Base-by-base conservation (phyloP, 2,888 invertebrate genomes). In the Leptinotarsa juncta region DNA sequence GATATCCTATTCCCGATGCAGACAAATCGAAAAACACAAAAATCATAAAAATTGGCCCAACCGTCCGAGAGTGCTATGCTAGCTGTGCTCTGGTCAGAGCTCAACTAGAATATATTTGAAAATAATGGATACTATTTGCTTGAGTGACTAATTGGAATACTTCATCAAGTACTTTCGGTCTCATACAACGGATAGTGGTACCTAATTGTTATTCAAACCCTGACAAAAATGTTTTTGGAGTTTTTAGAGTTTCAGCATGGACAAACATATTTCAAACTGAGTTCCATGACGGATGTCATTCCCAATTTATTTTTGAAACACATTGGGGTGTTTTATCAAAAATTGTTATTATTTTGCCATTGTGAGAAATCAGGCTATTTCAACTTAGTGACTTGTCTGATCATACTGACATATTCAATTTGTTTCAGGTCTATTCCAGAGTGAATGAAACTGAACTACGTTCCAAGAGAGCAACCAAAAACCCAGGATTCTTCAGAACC, bases 401-500 rank as follows among this genome's bases (percentile, higher is more conserved):
- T 42, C 3, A 42, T 65, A 18, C n/a, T 16, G 42, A 16, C 32
- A 18, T 65, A 2, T 65, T 67, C 7, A 14, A 42, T 42, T 67
- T 51, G 15, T 57, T 57, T 4, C 55, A 68, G 68, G 20, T 55
- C n/a, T n/a, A 12, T 32, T 42, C 49, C 49, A 48, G 49, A 32
- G 26, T 18, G 48, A 1, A 60, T 48, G 65, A 32, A 51, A 55
- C n/a, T 2, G n/a, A 53, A n/a, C 4, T 51, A 23, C 71, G 82
- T 67, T 20, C 55, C 14, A 80, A 76, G 75, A 76, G 82, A 69
- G 79, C 75, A 70, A 73, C 77, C 15, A 71, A 57, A 18, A 80
- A 83, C 75, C 85, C 85, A 32, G 86, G 86, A 70, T 86, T 86
- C 74, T 83, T 86, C 65, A 81, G 81, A 66, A 84, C 84, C 14